Percentiles rank a stretch among this genome's conserved stretches.
These are phyloP conservation scores for Mythimna pallens DNA, from an alignment of 2,888 invertebrate genomes.

Conservation along the genomic window DNA sequence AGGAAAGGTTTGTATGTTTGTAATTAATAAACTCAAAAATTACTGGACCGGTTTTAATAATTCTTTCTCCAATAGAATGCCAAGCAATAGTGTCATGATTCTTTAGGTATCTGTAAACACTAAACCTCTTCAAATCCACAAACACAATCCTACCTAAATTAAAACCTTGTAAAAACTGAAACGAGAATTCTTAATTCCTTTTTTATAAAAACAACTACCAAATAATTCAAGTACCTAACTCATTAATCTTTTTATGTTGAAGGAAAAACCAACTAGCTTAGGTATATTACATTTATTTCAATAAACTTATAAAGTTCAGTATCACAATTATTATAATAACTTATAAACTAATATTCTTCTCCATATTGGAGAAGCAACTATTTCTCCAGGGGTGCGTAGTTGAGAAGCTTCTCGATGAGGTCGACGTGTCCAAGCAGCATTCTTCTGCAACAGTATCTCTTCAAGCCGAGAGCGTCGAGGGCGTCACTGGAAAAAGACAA, in stretches of 20 bases:
- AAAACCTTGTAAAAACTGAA: background rate
- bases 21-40: no score
- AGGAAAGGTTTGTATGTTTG: background rate
- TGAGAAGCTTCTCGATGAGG: slow-evolving; percentile 99
- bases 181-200: background rate
- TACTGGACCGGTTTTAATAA: no score
- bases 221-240: background rate
- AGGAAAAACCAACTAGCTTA: slow-evolving; percentile 6
- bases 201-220: no score
- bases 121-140: background rate
- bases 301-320: slow-evolving; percentile 48
- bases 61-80: background rate
- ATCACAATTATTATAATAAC: slow-evolving; percentile 52
- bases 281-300: slow-evolving; percentile 25
- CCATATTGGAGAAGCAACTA: slow-evolving; percentile 78
- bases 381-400: slow-evolving; percentile 99
- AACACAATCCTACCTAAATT: background rate
- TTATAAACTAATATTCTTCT: slow-evolving; percentile 32
- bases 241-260: background rate
- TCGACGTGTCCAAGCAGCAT: slow-evolving; percentile 99
- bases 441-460: slow-evolving; percentile 98
- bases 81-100: no score
- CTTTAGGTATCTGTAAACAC: no score
- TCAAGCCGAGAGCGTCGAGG: slow-evolving; percentile 98
- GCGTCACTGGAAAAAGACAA: slow-evolving; percentile 94